Base-by-base conservation (phyloP, 2,888 invertebrate species). In the Cyclophora punctaria region DNA sequence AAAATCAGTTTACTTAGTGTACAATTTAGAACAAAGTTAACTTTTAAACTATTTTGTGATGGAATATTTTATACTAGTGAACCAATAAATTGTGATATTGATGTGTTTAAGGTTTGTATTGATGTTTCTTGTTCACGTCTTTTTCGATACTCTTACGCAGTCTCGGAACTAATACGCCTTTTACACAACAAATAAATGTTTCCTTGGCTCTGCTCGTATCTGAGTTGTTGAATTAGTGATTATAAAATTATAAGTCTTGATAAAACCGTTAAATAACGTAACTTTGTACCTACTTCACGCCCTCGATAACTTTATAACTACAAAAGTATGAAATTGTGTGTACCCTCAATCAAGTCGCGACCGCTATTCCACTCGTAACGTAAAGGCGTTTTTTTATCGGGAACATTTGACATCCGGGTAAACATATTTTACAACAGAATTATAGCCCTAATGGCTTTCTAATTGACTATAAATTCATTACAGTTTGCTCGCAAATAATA, bases 41-140 rank as follows among this genome's bases (percentile, higher is more conserved):
- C 20, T 7, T 41, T 41, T 34, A 35, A 6, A 20, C 6, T 53
- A 49, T 56, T 57, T 60, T 44, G 59, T 64, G 54, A 58, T 65
- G 63, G 62, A 48, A 63, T 54, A 51, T 49, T 61, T 59, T 45
- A 49, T 56, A 62, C 56, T 53, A 7, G 48, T 60, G 43, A 56
- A 52, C 46, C 54, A 51, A 60, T 57, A 62, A 60, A 73, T 73
- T 56, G 64, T 70, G 69, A 66, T 74, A 72, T 81, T 80, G 64
- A 78, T 79, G 82, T 80, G 75, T 80, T 80, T 80, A 81, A 76
- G 80, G 80, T 80, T 71, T 73, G 78, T 82, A 71, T 63, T 62
- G 63, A 63, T 67, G 67, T 67, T 74, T 68, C 72, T 74, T 76
- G 70, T 74, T 82, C 76, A 81, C 71, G 72, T 75, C 71, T 78